Percentiles rank a stretch among this genome's conserved stretches.
phyloP scores from a whole-genome alignment of 2,888 invertebrate genomes.

The Deilephila elpenor region DNA sequence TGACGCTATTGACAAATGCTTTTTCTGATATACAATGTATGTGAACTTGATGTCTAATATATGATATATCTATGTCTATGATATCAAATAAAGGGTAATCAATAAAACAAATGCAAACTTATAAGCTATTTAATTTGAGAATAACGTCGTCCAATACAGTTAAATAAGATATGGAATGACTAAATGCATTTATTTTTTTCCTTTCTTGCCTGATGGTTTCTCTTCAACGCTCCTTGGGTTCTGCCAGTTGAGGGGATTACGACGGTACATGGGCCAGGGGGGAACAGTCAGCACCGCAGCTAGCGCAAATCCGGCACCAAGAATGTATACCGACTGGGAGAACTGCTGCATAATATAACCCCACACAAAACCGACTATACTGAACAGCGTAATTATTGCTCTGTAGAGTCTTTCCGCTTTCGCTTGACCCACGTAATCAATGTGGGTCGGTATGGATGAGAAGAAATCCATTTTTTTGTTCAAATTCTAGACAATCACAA shows the following conservation, averaged over 20 bases:
- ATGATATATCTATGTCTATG: background rate
- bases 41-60: background rate
- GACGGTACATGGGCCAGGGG: slow-evolving; percentile 98
- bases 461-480: slow-evolving; percentile 74
- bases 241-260: slow-evolving; percentile 95
- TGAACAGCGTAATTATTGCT: slow-evolving; percentile 95
- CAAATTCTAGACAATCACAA: slow-evolving; percentile 30
- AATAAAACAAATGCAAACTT: slow-evolving; percentile 48
- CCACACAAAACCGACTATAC: slow-evolving; percentile 95
- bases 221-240: slow-evolving; percentile 85
- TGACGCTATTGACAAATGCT: background rate
- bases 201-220: slow-evolving; percentile 79
- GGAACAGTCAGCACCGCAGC: slow-evolving; percentile 95
- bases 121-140: slow-evolving; percentile 54
- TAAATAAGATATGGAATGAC: slow-evolving; percentile 34
- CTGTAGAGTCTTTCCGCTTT: slow-evolving; percentile 95
- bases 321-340: slow-evolving; percentile 96
- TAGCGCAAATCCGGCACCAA: slow-evolving; percentile 95
- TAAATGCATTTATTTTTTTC: slow-evolving; percentile 70
- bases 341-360: slow-evolving; percentile 98
- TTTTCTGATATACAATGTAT: background rate
- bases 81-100: no score
- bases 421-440: slow-evolving; percentile 95
- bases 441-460: slow-evolving; percentile 79
- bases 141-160: background rate